Evolutionary conservation across 2,113 vertebrate species (phyloP).

Genomic region (Chitala chitala): DNA sequence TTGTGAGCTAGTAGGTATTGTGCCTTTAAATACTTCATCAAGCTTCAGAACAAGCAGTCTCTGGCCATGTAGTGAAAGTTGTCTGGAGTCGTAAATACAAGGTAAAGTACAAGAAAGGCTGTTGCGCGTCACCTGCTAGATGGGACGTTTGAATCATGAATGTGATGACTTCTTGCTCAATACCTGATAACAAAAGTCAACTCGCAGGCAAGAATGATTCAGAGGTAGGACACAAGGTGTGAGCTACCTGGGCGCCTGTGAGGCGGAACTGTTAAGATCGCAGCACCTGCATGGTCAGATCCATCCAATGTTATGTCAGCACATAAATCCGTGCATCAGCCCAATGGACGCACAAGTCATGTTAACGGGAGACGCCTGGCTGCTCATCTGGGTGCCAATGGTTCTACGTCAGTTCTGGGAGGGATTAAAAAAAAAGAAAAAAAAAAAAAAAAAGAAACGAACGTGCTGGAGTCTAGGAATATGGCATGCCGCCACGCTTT

Average conservation of each 20-base stretch:
- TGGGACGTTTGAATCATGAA: not conserved
- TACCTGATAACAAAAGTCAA: not conserved
- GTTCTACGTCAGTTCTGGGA: too few relatives aligned
- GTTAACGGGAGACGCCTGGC: not conserved
- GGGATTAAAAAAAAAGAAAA: too few relatives aligned
- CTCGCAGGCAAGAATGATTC: conserved; percentile 6
- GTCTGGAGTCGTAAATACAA: too few relatives aligned
- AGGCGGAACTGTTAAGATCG: not conserved
- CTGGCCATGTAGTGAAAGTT: too few relatives aligned
- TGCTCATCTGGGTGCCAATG: too few relatives aligned
- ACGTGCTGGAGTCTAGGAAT: too few relatives aligned
- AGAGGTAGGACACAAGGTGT: not conserved
- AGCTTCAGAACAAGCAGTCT: too few relatives aligned
- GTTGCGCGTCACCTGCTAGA: not conserved
- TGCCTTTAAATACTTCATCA: too few relatives aligned
- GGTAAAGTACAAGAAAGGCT: too few relatives aligned
- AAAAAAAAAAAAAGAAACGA: too few relatives aligned
- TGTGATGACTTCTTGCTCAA: not conserved
- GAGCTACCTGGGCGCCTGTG: not conserved
- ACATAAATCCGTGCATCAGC: not conserved
- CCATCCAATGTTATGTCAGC: not conserved
- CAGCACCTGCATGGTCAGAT: not conserved
- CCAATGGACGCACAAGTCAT: not conserved
- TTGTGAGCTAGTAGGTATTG: too few relatives aligned
- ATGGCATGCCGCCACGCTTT: too few relatives aligned